phyloP scores from a whole-genome alignment of 2,797 vertebrate genomes.

The Syngnathus acus region DNA sequence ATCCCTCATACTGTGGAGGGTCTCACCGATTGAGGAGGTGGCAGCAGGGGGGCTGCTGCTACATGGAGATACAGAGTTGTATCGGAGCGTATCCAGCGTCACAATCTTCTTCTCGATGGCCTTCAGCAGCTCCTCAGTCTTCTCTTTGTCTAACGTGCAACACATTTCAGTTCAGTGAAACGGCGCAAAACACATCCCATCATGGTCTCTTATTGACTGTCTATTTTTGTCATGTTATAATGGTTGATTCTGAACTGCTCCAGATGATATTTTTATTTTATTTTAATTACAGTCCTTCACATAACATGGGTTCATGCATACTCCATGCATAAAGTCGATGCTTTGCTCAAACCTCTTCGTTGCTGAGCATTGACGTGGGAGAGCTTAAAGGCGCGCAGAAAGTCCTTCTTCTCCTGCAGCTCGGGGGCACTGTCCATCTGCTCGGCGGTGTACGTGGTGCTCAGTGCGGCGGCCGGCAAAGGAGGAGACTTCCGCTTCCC shows the following conservation, averaged over 20 bases:
- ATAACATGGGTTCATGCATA: background rate
- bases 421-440: conserved; percentile 84
- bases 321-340: background rate
- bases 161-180: background rate
- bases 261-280: no score
- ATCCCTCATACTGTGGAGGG: background rate
- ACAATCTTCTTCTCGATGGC: conserved; percentile 82
- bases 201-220: background rate
- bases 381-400: conserved; percentile 83
- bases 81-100: conserved; percentile 70
- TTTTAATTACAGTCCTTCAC: no score
- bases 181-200: background rate
- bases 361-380: conserved; percentile 81
- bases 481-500: conserved; percentile 73
- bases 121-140: conserved; percentile 76
- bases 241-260: no score
- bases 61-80: conserved; percentile 60
- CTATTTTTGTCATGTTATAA: no score
- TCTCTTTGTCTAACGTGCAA: conserved; percentile 54
- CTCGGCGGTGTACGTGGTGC: conserved; percentile 79
- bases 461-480: conserved; percentile 61
- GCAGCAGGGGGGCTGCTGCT: conserved; percentile 60
- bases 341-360: conserved; percentile 73
- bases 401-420: conserved; percentile 84
- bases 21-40: conserved; percentile 64